Evolutionary conservation across 2,888 invertebrate genomes (phyloP).

Genomic region (Papilio elwesi): DNA sequence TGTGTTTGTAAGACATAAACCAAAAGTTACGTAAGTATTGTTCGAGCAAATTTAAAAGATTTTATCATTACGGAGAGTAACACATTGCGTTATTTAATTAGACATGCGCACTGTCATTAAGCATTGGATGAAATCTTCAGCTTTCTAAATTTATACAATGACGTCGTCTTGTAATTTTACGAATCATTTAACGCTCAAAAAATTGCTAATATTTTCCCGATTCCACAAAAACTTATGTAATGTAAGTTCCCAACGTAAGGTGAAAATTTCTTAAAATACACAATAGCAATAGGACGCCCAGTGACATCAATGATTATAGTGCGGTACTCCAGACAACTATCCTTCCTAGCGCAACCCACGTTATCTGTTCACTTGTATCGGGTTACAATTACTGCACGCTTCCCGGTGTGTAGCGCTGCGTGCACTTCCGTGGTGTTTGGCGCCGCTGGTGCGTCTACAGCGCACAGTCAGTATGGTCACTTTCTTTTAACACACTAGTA

Average conservation of each 20-base stretch:
- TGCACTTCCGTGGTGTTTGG: constrained; percentile 60
- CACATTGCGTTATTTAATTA: constrained; percentile 24
- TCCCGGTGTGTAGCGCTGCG: constrained; percentile 65
- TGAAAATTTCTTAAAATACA: not conserved
- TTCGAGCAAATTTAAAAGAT: not conserved
- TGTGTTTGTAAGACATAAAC: constrained; percentile 32
- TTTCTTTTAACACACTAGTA: constrained; percentile 19
- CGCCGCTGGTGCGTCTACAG: constrained; percentile 39
- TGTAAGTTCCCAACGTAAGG: not conserved
- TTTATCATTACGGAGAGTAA: constrained; percentile 26
- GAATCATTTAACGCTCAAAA: not conserved
- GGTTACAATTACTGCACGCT: constrained; percentile 71
- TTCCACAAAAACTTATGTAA: not conserved
- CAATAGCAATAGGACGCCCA: not conserved
- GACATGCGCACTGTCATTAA: not conserved
- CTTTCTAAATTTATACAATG: not conserved
- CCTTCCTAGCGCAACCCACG: constrained; percentile 73
- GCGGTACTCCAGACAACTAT: constrained; percentile 52
- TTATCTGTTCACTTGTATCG: constrained; percentile 77
- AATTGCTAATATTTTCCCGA: not conserved
- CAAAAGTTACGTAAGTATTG: constrained; percentile 17
- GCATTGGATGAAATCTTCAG: not conserved
- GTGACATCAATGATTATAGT: constrained; percentile 54
- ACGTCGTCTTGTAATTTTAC: not conserved
- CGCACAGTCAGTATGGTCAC: constrained; percentile 2